Percentiles rank a stretch among this genome's conserved stretches.
Evolutionary conservation across 2,888 invertebrate species (phyloP).

Genomic region (Hyposoter didymator): DNA sequence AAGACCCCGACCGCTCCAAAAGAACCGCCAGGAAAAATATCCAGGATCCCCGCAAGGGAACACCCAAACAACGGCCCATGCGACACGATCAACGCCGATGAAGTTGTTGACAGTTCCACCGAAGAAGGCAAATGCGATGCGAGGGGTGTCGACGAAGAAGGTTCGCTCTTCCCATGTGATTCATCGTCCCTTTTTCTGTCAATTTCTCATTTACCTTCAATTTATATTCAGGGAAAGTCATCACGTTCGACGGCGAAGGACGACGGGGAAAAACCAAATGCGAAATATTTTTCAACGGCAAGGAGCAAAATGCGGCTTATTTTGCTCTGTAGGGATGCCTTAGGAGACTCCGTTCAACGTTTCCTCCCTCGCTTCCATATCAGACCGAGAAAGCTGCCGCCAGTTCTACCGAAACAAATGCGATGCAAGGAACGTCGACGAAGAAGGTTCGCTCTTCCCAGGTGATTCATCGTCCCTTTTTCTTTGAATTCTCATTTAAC

Average conservation of each 20-base stretch:
- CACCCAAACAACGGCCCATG: slow-evolving; percentile 24
- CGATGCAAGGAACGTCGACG: slow-evolving; percentile 73
- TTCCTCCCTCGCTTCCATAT: slow-evolving; percentile 95
- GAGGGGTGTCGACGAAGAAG: slow-evolving; percentile 77
- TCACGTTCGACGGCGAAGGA: no score
- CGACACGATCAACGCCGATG: slow-evolving; percentile 55
- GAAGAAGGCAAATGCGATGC: slow-evolving; percentile 70
- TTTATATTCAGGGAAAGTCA: no score
- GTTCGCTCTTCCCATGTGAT: slow-evolving; percentile 53
- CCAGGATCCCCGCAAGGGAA: slow-evolving; percentile 63
- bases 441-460: slow-evolving; percentile 74
- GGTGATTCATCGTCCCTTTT: not conserved
- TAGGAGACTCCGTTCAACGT: slow-evolving; percentile 90
- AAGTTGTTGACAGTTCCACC: slow-evolving; percentile 59
- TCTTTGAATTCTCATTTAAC: not conserved
- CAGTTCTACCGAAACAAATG: slow-evolving; percentile 69
- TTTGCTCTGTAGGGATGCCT: slow-evolving; percentile 96
- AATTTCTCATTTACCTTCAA: no score
- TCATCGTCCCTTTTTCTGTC: not conserved
- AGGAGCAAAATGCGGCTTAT: slow-evolving; percentile 86
- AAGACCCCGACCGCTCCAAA: slow-evolving; percentile 75
- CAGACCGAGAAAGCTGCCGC: slow-evolving; percentile 85
- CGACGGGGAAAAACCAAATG: no score
- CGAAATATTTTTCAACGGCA: not conserved
- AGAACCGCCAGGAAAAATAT: slow-evolving; percentile 69